Conservation (phyloP, 2,113 vertebrate species). For the Callionymus lyra region DNA sequence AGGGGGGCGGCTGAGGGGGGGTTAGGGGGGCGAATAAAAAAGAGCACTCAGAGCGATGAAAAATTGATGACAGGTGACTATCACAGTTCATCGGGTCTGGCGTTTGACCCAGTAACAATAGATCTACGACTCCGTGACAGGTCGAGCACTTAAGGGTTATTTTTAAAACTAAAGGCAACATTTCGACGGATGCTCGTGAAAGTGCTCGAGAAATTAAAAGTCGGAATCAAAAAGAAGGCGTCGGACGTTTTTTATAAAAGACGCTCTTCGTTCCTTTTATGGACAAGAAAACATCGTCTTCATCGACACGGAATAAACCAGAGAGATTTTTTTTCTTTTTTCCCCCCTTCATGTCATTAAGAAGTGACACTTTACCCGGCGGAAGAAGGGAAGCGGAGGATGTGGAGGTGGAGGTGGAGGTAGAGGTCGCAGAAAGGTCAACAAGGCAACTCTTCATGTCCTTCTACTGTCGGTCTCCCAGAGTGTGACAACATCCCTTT, state of each 20-base stretch:
- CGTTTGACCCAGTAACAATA: constrained; percentile 24
- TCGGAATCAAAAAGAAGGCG: neutral
- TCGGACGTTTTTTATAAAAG: neutral
- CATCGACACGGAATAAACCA: constrained; percentile 42
- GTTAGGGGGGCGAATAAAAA: neutral
- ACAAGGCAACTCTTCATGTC: constrained; percentile 32
- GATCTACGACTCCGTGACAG: constrained; percentile 14
- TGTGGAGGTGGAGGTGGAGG: constrained; percentile 29
- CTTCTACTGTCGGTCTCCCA: constrained; percentile 25
- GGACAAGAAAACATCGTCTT: constrained; percentile 18
- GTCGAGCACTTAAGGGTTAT: constrained; percentile 16
- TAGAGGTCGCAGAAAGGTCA: constrained; percentile 25
- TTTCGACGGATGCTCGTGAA: too few relatives aligned
- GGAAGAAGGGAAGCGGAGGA: constrained; percentile 14
- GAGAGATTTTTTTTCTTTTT: constrained; percentile 6
- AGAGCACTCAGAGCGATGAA: constrained; percentile 28
- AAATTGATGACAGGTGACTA: constrained; percentile 39
- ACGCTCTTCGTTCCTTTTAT: too few relatives aligned
- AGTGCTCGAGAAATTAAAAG: neutral
- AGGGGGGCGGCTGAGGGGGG: constrained; percentile 1
- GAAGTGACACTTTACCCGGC: constrained; percentile 30
- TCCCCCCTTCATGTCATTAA: constrained; percentile 38
- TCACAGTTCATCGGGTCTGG: constrained; percentile 25
- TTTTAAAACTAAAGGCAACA: constrained; percentile 3
- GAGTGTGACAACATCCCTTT: neutral